Evolutionary conservation across 2,888 invertebrate species (phyloP), one percentile per base, ranked within the genome.

Genomic region (Dryobotodes eremita): DNA sequence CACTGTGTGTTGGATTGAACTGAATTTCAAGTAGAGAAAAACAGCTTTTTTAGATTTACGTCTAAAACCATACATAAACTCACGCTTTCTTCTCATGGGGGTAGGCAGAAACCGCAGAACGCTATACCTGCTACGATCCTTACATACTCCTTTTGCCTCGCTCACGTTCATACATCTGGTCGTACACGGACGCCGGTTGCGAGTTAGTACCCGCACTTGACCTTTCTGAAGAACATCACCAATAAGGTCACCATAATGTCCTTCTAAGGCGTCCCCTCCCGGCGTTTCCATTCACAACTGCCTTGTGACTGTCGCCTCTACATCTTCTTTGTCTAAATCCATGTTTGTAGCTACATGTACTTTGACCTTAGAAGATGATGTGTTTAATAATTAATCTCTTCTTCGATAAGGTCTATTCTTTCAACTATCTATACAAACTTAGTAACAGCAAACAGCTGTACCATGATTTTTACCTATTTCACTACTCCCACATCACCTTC

Each of bases 11-110:
- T 75, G 4, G 20, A 59, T 69, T 48, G 31, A 50, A 57, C 42
- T 55, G 59, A 71, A 84, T 68, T 80, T 64, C 7, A 55, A 75
- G 20, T 17, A 46, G 23, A 10, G 26, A 42, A 76, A 53, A 61
- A 26, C 46, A 13, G n/a, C 0, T 55, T 31, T 48, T 50, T 57
- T 83, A 23, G 13, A 50, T 6, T 46, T 7, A 53, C 8, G 26
- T 17, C 59, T 26, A 59, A 59, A 13, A 57, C n/a, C 46, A 26
- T 26, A 59, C 59, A 26, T 17, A 59, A 17, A 59, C 15, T 59
- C 31, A 61, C 17, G 17, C 31, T 15, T 20, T 20, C n/a, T 31
- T 26, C 8, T 8, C 26, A 26, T 26, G 17, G 17, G 59, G 59
- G 6, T 59, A 26, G 26, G 26, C 17, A 26, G 59, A 59, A 59